phyloP scores from a whole-genome alignment of 2,797 vertebrate genomes.

The Hoplostethus atlanticus region DNA sequence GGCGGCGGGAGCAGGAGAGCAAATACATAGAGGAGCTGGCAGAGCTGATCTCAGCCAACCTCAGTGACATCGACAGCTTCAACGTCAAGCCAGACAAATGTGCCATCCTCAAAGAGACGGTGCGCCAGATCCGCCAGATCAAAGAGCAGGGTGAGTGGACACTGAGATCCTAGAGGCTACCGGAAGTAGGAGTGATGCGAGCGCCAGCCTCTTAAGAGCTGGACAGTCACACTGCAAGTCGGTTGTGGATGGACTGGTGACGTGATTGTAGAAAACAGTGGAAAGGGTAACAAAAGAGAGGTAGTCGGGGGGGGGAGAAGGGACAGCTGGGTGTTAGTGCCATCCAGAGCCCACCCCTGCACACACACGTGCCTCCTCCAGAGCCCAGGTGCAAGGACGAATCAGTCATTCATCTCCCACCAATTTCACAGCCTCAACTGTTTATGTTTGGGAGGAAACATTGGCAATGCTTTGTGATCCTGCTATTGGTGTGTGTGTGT shows the following conservation, averaged over 20 bases:
- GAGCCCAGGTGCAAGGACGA: conserved; percentile 76
- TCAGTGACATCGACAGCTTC: conserved; percentile 98
- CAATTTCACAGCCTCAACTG: conserved; percentile 74
- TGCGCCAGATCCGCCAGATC: conserved; percentile 98
- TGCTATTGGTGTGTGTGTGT: conserved; percentile 43
- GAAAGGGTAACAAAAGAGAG: conserved; percentile 20
- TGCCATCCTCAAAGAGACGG: conserved; percentile 98
- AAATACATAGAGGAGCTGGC: conserved; percentile 98
- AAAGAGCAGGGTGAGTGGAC: conserved; percentile 94
- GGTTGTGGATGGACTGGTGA: conserved; percentile 1
- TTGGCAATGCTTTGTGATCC: conserved; percentile 61
- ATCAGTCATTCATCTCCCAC: conserved; percentile 73
- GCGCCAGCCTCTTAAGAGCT: too few relatives aligned
- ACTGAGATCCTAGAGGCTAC: not conserved
- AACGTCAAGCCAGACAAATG: conserved; percentile 99
- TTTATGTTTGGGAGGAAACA: conserved; percentile 74
- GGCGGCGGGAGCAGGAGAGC: conserved; percentile 97
- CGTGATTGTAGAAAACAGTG: conserved; percentile 22
- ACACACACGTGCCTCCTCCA: conserved; percentile 30
- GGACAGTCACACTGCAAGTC: conserved; percentile 14
- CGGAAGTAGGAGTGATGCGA: too few relatives aligned
- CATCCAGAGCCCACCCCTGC: not conserved
- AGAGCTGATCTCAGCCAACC: conserved; percentile 98
- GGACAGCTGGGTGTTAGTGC: conserved; percentile 37
- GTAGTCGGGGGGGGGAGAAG: not conserved